phyloP scores from a whole-genome alignment of 1,140 invertebrate genomes.

The Philopotamus ludificatus region DNA sequence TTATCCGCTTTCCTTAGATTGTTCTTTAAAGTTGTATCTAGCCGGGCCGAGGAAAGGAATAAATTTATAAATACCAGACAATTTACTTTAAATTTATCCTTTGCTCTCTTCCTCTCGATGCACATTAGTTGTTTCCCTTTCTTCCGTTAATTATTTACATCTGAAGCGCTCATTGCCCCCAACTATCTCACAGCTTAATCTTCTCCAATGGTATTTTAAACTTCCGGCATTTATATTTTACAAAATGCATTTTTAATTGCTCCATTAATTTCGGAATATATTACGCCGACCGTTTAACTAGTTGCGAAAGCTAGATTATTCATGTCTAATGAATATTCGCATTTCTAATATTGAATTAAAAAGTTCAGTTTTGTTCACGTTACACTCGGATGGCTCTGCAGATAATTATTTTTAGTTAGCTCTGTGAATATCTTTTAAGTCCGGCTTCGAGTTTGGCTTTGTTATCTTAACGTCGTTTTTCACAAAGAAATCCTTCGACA shows the following conservation, averaged over 20 bases:
- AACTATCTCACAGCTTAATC: background rate
- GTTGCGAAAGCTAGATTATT: no score
- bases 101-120: background rate
- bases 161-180: background rate
- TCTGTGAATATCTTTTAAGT: conserved; percentile 10
- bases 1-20: conserved; percentile 12
- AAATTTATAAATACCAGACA: background rate
- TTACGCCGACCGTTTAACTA: background rate
- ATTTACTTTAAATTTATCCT: background rate
- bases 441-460: background rate
- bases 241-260: background rate
- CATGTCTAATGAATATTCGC: no score
- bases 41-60: background rate
- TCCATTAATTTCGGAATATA: background rate
- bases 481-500: conserved; percentile 6
- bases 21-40: conserved; percentile 3
- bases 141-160: background rate
- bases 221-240: background rate
- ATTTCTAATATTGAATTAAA: no score
- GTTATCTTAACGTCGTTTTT: conserved; percentile 23
- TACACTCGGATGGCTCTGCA: no score
- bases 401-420: conserved; percentile 27
- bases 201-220: background rate
- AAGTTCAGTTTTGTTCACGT: no score
- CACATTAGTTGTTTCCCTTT: background rate